phyloP scores from a whole-genome alignment of 1,140 invertebrate species.

The Macrobrachium rosenbergii region DNA sequence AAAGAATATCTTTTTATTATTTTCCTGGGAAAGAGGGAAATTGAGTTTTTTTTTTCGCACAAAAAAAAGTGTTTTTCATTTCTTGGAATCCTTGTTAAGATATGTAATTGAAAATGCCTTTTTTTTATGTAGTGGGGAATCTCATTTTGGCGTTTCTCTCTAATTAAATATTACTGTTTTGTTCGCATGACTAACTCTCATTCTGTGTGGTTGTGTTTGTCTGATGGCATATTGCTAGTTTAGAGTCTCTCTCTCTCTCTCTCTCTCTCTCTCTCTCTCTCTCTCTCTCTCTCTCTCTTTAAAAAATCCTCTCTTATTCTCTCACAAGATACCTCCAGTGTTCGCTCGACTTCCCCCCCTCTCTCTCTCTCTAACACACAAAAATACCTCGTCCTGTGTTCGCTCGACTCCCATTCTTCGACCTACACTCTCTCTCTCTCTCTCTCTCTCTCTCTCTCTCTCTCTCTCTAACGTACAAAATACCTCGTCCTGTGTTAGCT shows the following conservation, averaged over 20 bases:
- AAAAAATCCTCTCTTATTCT: neutral
- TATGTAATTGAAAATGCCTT: neutral
- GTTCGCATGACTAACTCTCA: too few relatives aligned
- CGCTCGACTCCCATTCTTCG: too few relatives aligned
- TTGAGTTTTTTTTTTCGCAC: too few relatives aligned
- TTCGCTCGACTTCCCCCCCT: neutral
- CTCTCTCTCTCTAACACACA: constrained; percentile 23
- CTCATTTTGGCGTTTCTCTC: neutral
- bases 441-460: constrained; percentile 36
- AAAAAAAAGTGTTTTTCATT: too few relatives aligned
- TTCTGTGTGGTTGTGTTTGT: constrained; percentile 16
- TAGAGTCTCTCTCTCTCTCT: neutral
- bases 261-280: constrained; percentile 20
- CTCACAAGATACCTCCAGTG: neutral
- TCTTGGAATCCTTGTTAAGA: too few relatives aligned
- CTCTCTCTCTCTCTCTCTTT: constrained; percentile 1
- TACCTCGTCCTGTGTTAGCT: too few relatives aligned
- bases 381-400: too few relatives aligned
- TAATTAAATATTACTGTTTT: too few relatives aligned
- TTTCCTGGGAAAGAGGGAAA: too few relatives aligned
- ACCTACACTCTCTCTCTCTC: constrained; percentile 36
- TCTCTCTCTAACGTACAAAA: constrained; percentile 23
- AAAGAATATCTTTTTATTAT: too few relatives aligned
- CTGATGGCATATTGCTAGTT: neutral
- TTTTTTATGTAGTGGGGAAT: neutral